Percentiles rank a stretch among this genome's conserved stretches.
Conservation (phyloP, 2,888 invertebrate genomes). For the Criorhina ranunculi region DNA sequence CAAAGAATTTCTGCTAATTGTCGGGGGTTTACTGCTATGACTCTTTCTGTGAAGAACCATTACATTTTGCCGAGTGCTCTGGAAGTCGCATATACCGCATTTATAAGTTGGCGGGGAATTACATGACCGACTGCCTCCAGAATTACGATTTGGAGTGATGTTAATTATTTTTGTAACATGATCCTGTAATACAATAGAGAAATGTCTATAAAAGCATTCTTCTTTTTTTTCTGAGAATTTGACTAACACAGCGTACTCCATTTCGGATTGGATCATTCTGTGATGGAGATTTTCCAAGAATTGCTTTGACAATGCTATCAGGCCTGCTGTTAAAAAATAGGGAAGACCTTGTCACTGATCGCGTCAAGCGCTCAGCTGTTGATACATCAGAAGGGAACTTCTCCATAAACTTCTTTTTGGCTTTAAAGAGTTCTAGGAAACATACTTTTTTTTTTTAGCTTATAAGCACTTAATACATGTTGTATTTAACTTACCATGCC, state of each 20-base stretch:
- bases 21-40: slow-evolving; percentile 85
- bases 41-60: slow-evolving; percentile 90
- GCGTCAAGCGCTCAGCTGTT: slow-evolving; percentile 89
- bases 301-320: slow-evolving; percentile 80
- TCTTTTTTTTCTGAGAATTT: slow-evolving; percentile 1
- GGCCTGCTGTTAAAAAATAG: slow-evolving; percentile 79
- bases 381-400: slow-evolving; percentile 92
- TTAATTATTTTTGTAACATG: slow-evolving; percentile 79
- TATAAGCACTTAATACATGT: not conserved
- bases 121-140: slow-evolving; percentile 24
- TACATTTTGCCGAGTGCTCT: slow-evolving; percentile 89
- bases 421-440: slow-evolving; percentile 76
- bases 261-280: slow-evolving; percentile 69
- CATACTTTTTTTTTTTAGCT: slow-evolving; percentile 5
- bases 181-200: slow-evolving; percentile 76
- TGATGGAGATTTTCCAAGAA: slow-evolving; percentile 78
- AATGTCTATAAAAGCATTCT: not conserved
- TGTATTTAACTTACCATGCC: slow-evolving; percentile 87
- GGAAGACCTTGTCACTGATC: slow-evolving; percentile 82
- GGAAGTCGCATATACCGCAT: slow-evolving; percentile 88
- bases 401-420: slow-evolving; percentile 89
- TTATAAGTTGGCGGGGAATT: slow-evolving; percentile 85
- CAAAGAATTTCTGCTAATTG: slow-evolving; percentile 22
- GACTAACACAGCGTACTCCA: slow-evolving; percentile 72
- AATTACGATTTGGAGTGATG: slow-evolving; percentile 76